Evolutionary conservation across 2,888 invertebrate genomes (phyloP), one percentile per base, ranked within the genome.

Genomic region (Tetramorium bicarinatum): DNA sequence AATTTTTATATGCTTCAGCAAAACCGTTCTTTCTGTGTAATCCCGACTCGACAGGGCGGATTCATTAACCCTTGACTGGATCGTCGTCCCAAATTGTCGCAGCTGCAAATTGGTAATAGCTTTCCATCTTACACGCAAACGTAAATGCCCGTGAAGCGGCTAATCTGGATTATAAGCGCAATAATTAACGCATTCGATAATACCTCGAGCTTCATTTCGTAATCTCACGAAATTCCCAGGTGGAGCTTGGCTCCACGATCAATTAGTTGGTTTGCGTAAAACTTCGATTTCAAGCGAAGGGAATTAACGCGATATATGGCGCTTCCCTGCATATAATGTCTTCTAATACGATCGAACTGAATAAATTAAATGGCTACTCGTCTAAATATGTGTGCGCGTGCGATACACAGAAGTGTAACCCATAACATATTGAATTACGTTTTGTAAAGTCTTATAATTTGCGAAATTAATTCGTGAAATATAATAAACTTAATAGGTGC

Each of bases 141-240:
- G 29, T 52, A 77, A 74, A 71, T 44, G 72, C 61, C 54, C 64
- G 25, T 64, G 41, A 49, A 62, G 61, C 69, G 29, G 64, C 56
- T 56, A 85, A 84, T 77, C 85, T 56, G 83, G 87, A 80, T 87
- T 87, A 87, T 82, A 81, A 67, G 62, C 77, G 59, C 41, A 34
- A 87, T 87, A 85, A 87, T 85, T 75, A 85, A 87, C 85, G 77
- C 74, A 56, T 52, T 61, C 80, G 54, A 25, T 85, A 83, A 87
- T 85, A 80, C 77, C 77, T 82, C 54, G 72, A 56, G 79, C 47
- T 77, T 61, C 66, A 61, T 72, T 79, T 85, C 69, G n/a, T 74
- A 82, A 85, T 76, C 64, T 75, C 71, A 64, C 52, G 80, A 74
- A 83, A 56, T 41, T 54, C 6, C 62, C 15, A 44, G 64, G 49